Evolutionary conservation across 1,140 invertebrate genomes (phyloP), one percentile per base, ranked within the genome.

Genomic region (Magallana angulata): DNA sequence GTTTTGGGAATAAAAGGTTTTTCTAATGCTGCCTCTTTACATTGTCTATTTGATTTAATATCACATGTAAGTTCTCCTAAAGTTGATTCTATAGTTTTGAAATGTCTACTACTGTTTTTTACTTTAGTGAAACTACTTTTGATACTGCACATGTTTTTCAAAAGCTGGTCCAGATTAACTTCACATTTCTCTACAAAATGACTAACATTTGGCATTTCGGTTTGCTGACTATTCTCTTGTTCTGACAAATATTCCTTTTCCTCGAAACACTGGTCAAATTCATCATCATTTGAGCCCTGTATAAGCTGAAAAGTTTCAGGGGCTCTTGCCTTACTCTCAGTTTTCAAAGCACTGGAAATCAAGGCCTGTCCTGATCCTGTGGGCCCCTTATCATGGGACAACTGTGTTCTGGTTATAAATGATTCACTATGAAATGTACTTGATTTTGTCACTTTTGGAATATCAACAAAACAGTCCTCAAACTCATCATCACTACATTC

Each of bases 21-120:
- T 7, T 30, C 4, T 30, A 71, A 4, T 12, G 68, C 7, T 8
- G 9, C 24, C 36, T n/a, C 60, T n/a, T 36, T 36, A 36, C 36
- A 36, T 36, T 36, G 1, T 36, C 36, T 36, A 36, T 36, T 36
- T 36, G 36, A 62, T 30, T 11, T 30, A 71, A 30, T 30, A 12
- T 11, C 68, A 12, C 18, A 18, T 5, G 2, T 71, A 12, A 71
- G 24, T 30, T 71, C 68, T 71, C 9, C 7, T 36, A 71, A 18
- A 71, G 68, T 71, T 36, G 68, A 71, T 71, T 71, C 68, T 1
- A 71, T 71, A 1, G 68, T 71, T 71, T 71, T 71, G 68, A 71
- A 71, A 71, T 71, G 68, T 71, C 68, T 71, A 30, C 68, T 71
- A 30, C 24, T 11, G 68, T 71, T 71, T 24, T 24, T 30, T 5